phyloP scores from a whole-genome alignment of 2,888 invertebrate species.

The Hecatera dysodea region DNA sequence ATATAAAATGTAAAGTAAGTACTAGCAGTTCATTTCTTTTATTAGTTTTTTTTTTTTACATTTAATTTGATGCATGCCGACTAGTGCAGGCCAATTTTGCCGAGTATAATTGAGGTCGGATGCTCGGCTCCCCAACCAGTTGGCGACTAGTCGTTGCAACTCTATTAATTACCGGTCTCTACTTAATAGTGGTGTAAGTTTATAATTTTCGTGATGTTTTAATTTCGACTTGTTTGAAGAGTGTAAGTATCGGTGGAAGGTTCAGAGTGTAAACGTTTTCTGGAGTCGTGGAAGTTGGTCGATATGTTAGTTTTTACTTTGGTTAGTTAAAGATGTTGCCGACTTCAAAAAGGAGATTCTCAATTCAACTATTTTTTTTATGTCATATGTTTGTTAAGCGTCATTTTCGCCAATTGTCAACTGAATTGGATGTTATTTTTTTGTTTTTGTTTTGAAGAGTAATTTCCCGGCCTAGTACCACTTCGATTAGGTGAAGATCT shows the following conservation, averaged over 20 bases:
- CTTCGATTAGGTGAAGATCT: too few species aligned
- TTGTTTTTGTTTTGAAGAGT: too few species aligned
- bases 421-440: too few species aligned
- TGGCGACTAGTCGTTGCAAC: not conserved
- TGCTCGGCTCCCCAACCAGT: not conserved
- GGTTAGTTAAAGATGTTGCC: not conserved
- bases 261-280: conserved; percentile 47
- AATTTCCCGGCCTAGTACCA: too few species aligned
- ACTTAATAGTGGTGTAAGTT: conserved; percentile 50
- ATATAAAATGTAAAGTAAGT: not conserved
- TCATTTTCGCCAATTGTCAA: too few species aligned
- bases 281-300: not conserved
- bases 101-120: not conserved
- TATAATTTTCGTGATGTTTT: conserved; percentile 40
- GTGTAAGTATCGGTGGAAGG: conserved; percentile 43
- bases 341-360: too few species aligned
- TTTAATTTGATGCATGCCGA: too few species aligned
- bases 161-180: conserved; percentile 36
- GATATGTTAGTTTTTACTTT: not conserved
- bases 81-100: not conserved
- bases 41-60: not conserved
- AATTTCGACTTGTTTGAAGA: conserved; percentile 44
- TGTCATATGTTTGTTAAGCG: too few species aligned
- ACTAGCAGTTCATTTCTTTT: not conserved
- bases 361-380: too few species aligned